Evolutionary conservation across 2,888 invertebrate genomes (phyloP).

Genomic region (Gymnocheta viridis): DNA sequence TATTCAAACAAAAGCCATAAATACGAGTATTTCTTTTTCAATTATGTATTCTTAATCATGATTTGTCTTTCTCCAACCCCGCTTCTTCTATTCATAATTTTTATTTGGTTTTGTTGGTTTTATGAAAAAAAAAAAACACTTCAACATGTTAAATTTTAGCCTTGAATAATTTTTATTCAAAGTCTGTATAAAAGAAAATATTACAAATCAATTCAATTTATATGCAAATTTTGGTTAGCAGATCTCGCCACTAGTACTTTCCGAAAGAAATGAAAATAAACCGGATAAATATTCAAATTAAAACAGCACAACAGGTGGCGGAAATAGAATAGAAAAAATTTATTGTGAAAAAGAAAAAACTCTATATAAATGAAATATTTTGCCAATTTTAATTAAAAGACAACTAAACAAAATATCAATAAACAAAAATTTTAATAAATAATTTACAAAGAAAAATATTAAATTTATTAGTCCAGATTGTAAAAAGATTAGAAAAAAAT

Average conservation of each 20-base stretch:
- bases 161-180: conserved; percentile 12
- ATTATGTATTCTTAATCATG: too few relatives aligned
- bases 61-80: not conserved
- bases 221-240: conserved; percentile 34
- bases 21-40: not conserved
- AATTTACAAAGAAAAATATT: too few relatives aligned
- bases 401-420: not conserved
- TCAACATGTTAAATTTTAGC: not conserved
- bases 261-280: not conserved
- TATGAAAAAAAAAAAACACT: not conserved
- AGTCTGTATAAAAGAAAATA: not conserved
- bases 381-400: conserved; percentile 19
- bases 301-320: conserved; percentile 40
- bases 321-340: not conserved
- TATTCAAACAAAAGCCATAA: too few relatives aligned
- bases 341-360: too few relatives aligned
- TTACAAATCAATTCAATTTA: conserved; percentile 46
- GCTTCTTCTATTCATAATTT: not conserved
- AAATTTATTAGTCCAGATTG: too few relatives aligned
- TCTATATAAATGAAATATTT: not conserved
- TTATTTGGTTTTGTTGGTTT: too few relatives aligned
- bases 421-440: not conserved
- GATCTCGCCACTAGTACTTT: not conserved
- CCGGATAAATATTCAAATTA: conserved; percentile 27
- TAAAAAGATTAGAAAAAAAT: too few relatives aligned